phyloP scores from a whole-genome alignment of 2,113 vertebrate species.

The Monopterus albus region DNA sequence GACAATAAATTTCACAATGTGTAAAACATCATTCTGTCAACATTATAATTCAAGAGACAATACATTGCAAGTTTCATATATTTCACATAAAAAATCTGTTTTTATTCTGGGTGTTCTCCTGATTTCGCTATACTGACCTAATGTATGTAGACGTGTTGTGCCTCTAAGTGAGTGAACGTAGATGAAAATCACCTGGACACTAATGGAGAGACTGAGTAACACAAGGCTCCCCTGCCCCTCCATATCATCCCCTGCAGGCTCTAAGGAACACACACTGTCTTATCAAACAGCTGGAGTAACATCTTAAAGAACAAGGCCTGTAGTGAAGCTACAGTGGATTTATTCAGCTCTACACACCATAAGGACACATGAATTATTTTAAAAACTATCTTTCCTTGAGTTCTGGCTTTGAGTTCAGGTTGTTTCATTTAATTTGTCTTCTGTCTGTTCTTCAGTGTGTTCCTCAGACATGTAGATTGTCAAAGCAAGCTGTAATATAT shows the following conservation, averaged over 20 bases:
- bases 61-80: no score
- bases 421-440: not conserved
- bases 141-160: not conserved
- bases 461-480: no score
- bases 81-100: no score
- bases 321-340: not conserved
- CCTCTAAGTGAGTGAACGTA: not conserved
- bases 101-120: not conserved
- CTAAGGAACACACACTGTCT: constrained; percentile 11
- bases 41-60: not conserved
- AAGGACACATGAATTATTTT: constrained; percentile 27
- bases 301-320: not conserved
- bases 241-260: not conserved
- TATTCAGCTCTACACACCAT: not conserved
- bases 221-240: not conserved
- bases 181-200: not conserved
- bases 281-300: constrained; percentile 4
- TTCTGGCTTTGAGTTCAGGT: not conserved
- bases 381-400: constrained; percentile 7
- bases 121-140: not conserved
- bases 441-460: not conserved
- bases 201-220: constrained; percentile 10
- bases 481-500: no score
- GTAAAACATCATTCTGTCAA: not conserved
- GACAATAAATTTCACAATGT: no score